These are phyloP conservation scores for Knipowitschia caucasica DNA, from an alignment of 2,797 vertebrate genomes.

Conservation along the genomic window DNA sequence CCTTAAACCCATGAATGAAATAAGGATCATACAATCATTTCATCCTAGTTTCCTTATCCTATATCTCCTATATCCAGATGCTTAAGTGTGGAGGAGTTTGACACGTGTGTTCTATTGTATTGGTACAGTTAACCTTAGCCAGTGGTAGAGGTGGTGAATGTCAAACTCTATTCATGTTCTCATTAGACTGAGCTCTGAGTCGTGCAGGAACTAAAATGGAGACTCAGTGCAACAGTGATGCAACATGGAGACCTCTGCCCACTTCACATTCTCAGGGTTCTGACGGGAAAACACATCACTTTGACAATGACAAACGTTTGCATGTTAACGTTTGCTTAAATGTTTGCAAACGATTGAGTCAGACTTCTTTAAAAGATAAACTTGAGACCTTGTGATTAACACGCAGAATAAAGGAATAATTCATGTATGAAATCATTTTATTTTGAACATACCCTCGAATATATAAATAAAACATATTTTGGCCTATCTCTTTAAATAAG, in stretches of 20 bases:
- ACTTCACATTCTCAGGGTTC: slow-evolving; percentile 9
- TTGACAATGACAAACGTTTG: slow-evolving; percentile 16
- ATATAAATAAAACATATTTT: too few species aligned
- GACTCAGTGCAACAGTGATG: slow-evolving; percentile 46
- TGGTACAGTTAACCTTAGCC: neutral
- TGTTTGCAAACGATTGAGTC: slow-evolving; percentile 56
- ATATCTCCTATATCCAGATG: too few species aligned
- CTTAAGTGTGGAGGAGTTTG: too few species aligned
- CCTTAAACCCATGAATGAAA: too few species aligned
- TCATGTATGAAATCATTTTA: too few species aligned
- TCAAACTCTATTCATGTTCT: slow-evolving; percentile 49
- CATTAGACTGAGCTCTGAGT: slow-evolving; percentile 51
- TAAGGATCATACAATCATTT: too few species aligned
- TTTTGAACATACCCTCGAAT: too few species aligned
- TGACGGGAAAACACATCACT: slow-evolving; percentile 24
- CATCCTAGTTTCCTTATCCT: too few species aligned
- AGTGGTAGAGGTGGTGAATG: slow-evolving; percentile 20
- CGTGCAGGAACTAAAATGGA: slow-evolving; percentile 31
- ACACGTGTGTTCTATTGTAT: too few species aligned
- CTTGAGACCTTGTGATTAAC: neutral
- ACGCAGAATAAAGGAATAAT: too few species aligned
- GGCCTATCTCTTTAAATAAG: too few species aligned
- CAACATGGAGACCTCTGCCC: slow-evolving; percentile 38
- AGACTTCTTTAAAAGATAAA: slow-evolving; percentile 20
- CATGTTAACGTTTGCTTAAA: slow-evolving; percentile 26